Conservation (phyloP, 2,888 invertebrate genomes). For the Kuschelorhynchus macadamiae region DNA sequence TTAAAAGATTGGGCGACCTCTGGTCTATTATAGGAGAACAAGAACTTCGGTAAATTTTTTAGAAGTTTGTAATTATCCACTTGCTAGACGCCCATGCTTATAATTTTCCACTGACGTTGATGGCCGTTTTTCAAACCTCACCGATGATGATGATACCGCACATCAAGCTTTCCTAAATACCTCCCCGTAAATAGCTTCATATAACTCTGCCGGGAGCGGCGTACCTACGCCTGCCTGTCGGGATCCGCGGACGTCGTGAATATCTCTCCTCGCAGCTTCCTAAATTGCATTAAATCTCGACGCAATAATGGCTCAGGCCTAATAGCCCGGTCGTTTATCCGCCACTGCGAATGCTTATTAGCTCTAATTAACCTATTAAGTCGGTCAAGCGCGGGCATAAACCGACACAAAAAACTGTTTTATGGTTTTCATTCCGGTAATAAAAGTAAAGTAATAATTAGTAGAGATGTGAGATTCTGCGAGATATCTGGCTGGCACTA, state of each 20-base stretch:
- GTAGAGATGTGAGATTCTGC: slow-evolving; percentile 22
- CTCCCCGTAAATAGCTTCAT: slow-evolving; percentile 1
- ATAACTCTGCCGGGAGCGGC: not conserved
- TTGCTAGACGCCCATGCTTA: too few species aligned
- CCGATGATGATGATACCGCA: not conserved
- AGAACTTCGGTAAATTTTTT: too few species aligned
- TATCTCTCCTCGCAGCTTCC: slow-evolving; percentile 23
- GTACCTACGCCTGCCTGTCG: slow-evolving; percentile 6
- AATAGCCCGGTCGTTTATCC: slow-evolving; percentile 37
- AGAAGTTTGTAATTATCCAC: too few species aligned
- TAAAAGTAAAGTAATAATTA: slow-evolving; percentile 43
- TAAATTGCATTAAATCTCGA: slow-evolving; percentile 35
- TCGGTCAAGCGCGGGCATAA: slow-evolving; percentile 42
- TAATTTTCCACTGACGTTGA: too few species aligned
- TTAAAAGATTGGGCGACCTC: too few species aligned
- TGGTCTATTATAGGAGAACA: too few species aligned
- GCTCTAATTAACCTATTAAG: slow-evolving; percentile 48
- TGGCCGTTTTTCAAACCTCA: too few species aligned
- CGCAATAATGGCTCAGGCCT: slow-evolving; percentile 21
- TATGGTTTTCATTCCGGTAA: slow-evolving; percentile 38
- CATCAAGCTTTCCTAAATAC: not conserved
- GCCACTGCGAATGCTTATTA: slow-evolving; percentile 45
- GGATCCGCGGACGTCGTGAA: not conserved
- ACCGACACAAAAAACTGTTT: slow-evolving; percentile 33
- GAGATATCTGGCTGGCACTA: not conserved